These are phyloP conservation scores for Odontocerum albicorne DNA, from an alignment of 2,888 invertebrate genomes.

Conservation along the genomic window DNA sequence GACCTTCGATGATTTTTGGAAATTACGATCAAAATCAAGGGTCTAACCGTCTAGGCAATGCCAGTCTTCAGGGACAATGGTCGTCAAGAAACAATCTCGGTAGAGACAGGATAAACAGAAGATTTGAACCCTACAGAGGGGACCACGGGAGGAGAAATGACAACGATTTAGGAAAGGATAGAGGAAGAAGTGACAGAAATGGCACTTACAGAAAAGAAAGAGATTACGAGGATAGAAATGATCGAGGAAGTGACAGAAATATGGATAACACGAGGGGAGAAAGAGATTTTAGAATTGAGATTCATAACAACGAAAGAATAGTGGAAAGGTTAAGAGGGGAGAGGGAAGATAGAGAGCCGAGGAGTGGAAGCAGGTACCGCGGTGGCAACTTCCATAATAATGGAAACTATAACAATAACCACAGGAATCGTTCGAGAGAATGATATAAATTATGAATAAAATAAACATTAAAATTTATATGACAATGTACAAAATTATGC, in stretches of 20 bases:
- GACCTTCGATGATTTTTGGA: constrained; percentile 1
- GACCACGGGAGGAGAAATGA: constrained; percentile 38
- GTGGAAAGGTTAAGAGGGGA: background rate
- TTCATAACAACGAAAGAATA: background rate
- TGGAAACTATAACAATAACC: background rate
- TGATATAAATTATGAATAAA: too few species aligned
- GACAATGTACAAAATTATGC: too few species aligned
- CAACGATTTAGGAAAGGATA: constrained; percentile 38
- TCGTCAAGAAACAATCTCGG: constrained; percentile 50
- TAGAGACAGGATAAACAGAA: constrained; percentile 11
- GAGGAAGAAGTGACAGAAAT: constrained; percentile 35
- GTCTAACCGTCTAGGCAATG: constrained; percentile 42
- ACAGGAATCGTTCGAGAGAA: constrained; percentile 17
- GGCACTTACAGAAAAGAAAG: constrained; percentile 1
- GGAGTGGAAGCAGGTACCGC: background rate
- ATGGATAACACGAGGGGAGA: background rate
- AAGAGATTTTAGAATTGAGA: background rate
- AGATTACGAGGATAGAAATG: constrained; percentile 6
- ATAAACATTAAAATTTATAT: too few species aligned
- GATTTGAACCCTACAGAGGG: constrained; percentile 28
- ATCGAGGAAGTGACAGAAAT: background rate
- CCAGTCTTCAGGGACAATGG: constrained; percentile 57
- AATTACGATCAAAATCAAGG: constrained; percentile 10
- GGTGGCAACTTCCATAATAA: background rate
- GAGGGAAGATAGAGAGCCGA: background rate